Percentiles rank a stretch among this genome's conserved stretches.
Evolutionary conservation across 2,888 invertebrate species (phyloP).

Genomic region (Limnephilus auricula): DNA sequence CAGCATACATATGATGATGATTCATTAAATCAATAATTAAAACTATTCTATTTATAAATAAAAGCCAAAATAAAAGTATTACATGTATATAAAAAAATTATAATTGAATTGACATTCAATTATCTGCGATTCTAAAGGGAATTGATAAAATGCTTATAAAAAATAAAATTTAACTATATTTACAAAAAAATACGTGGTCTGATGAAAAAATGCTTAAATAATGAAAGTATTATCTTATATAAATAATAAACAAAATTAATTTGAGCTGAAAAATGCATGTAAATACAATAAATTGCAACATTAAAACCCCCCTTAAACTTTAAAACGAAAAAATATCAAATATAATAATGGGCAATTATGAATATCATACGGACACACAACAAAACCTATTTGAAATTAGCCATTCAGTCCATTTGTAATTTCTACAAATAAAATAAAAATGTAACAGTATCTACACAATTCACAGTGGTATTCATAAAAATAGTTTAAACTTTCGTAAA

Average conservation of each 20-base stretch:
- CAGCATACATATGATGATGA: background rate
- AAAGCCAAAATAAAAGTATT: background rate
- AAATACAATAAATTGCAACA: slow-evolving; percentile 23
- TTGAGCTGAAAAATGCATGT: slow-evolving; percentile 3
- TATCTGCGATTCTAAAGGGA: background rate
- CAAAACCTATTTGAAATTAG: slow-evolving; percentile 3
- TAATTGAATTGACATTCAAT: background rate
- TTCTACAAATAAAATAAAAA: slow-evolving; percentile 27
- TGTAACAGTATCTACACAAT: slow-evolving; percentile 23
- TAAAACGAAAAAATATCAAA: slow-evolving; percentile 32
- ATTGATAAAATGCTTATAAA: background rate
- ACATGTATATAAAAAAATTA: background rate
- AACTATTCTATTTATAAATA: background rate
- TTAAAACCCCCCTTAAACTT: slow-evolving; percentile 13
- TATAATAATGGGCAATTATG: slow-evolving; percentile 15
- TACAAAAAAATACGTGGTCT: background rate
- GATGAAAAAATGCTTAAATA: background rate
- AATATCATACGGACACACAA: slow-evolving; percentile 33
- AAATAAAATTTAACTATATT: background rate
- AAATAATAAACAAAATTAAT: slow-evolving; percentile 4
- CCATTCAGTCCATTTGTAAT: slow-evolving; percentile 40
- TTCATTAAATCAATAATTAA: background rate
- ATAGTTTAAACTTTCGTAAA: slow-evolving; percentile 11
- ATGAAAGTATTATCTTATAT: background rate
- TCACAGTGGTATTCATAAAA: background rate